Conservation (phyloP, 2,113 vertebrate species). For the Calypte anna region DNA sequence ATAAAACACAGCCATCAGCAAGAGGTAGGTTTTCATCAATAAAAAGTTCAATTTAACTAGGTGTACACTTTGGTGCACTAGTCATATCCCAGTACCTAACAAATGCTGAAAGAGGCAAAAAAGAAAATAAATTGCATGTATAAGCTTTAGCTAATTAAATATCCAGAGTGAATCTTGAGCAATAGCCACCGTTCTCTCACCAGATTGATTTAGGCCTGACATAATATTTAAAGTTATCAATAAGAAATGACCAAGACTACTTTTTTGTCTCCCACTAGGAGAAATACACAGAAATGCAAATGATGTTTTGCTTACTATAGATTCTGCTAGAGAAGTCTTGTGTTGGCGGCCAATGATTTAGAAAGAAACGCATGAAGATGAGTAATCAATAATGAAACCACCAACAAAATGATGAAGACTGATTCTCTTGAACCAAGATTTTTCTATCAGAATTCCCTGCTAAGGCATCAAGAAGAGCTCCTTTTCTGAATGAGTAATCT, state of each 20-base stretch:
- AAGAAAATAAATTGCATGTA: neutral
- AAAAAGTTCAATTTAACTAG: conserved; percentile 26
- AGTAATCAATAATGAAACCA: conserved; percentile 42
- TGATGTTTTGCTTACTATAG: conserved; percentile 19
- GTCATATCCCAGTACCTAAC: neutral
- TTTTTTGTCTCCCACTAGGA: neutral
- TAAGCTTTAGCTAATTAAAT: conserved; percentile 49
- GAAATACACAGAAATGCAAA: conserved; percentile 22
- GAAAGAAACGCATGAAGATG: conserved; percentile 17
- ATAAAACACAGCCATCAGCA: conserved; percentile 39
- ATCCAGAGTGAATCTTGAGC: conserved; percentile 5
- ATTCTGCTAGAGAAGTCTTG: neutral
- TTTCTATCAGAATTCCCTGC: conserved; percentile 15
- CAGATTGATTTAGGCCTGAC: conserved; percentile 29
- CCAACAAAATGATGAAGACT: conserved; percentile 1
- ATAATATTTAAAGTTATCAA: conserved; percentile 50
- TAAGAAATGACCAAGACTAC: conserved; percentile 1
- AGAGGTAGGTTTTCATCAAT: conserved; percentile 40
- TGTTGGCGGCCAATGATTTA: neutral
- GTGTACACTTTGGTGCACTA: neutral
- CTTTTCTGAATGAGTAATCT: conserved; percentile 6
- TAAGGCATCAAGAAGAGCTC: conserved; percentile 17
- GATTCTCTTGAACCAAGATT: neutral
- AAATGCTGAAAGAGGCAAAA: conserved; percentile 47
- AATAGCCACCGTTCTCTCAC: conserved; percentile 3